These are phyloP conservation scores for Holotrichia oblita DNA, from an alignment of 1,140 invertebrate species.

Conservation along the genomic window DNA sequence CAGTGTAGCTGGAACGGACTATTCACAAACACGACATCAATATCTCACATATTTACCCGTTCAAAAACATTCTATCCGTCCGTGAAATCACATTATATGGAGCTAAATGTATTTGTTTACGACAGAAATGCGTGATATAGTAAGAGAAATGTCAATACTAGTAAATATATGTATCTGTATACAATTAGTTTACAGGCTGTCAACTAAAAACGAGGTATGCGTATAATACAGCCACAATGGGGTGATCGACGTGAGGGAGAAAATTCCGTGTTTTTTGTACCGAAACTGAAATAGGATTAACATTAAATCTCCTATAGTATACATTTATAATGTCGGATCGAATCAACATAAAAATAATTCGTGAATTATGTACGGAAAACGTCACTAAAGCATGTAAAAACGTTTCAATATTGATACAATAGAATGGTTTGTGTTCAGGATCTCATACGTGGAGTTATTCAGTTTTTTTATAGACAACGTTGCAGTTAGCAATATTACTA, in stretches of 20 bases:
- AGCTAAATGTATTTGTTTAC: conserved; percentile 11
- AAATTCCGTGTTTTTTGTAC: neutral
- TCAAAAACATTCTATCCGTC: conserved; percentile 8
- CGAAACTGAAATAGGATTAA: neutral
- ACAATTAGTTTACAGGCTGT: neutral
- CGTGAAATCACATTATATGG: conserved; percentile 3
- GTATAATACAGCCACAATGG: no score
- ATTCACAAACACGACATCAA: neutral
- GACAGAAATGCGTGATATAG: conserved; percentile 5
- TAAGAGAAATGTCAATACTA: neutral
- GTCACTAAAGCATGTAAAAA: no score
- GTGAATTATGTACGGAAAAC: neutral
- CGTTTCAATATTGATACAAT: no score
- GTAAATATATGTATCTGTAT: conserved; percentile 5
- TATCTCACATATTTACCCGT: neutral
- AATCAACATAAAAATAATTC: neutral
- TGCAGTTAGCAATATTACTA: no score
- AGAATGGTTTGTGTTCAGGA: no score
- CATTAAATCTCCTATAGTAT: neutral
- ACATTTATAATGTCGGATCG: neutral
- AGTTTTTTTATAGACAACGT: no score
- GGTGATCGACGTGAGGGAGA: neutral
- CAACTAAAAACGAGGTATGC: neutral
- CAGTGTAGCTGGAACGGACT: no score
- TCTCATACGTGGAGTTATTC: no score